Evolutionary conservation across 2,888 invertebrate genomes (phyloP).

Genomic region (Oxycera nigricornis): DNA sequence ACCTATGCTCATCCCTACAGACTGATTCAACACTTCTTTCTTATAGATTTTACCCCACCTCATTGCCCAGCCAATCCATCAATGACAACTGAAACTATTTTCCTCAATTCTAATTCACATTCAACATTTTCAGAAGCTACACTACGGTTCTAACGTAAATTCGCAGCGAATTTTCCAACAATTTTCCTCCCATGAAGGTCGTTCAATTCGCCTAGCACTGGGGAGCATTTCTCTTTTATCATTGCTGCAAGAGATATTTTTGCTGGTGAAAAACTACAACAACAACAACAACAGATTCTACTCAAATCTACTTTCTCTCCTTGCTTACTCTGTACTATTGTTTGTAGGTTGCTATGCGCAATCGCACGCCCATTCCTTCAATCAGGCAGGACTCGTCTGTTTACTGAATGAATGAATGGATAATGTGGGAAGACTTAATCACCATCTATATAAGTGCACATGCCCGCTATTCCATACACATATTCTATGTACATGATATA

Average conservation of each 20-base stretch:
- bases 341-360: not conserved
- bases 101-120: too few relatives aligned
- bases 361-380: not conserved
- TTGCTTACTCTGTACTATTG: not conserved
- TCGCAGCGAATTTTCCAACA: too few relatives aligned
- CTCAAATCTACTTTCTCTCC: not conserved
- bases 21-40: too few relatives aligned
- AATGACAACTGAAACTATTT: too few relatives aligned
- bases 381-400: not conserved
- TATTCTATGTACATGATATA: not conserved
- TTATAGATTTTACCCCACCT: too few relatives aligned
- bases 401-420: slow-evolving; percentile 27
- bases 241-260: not conserved
- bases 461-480: not conserved
- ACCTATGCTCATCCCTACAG: too few relatives aligned
- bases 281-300: not conserved
- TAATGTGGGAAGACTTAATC: slow-evolving; percentile 20
- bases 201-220: too few relatives aligned
- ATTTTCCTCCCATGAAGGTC: too few relatives aligned
- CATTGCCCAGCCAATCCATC: too few relatives aligned
- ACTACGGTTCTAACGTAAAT: too few relatives aligned
- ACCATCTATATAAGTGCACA: not conserved
- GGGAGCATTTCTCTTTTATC: not conserved
- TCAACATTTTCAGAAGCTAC: too few relatives aligned
- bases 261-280: too few relatives aligned